phyloP scores from a whole-genome alignment of 2,113 vertebrate species.

The Todiramphus saurophagus region DNA sequence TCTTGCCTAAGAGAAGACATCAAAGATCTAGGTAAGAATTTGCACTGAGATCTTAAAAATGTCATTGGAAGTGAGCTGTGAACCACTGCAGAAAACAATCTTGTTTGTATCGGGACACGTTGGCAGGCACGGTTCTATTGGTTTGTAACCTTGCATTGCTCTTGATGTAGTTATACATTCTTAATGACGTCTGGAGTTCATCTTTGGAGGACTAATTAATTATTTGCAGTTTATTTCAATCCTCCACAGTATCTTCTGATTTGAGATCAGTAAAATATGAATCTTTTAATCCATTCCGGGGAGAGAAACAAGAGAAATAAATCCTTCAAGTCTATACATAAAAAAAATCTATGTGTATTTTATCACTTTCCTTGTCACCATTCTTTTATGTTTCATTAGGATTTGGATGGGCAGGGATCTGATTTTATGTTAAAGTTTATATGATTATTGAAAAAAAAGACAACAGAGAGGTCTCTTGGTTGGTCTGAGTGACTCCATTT shows the following conservation, averaged over 20 bases:
- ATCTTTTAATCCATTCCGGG: not conserved
- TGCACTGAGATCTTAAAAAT: not conserved
- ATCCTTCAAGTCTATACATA: not conserved
- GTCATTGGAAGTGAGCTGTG: not conserved
- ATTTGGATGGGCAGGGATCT: not conserved
- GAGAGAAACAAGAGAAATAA: not conserved
- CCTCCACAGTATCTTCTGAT: not conserved
- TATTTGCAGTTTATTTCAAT: not conserved
- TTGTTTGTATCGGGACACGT: not conserved
- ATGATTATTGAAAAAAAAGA: not conserved
- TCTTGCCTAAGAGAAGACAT: not conserved
- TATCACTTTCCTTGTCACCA: not conserved
- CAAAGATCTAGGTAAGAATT: not conserved
- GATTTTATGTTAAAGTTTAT: not conserved
- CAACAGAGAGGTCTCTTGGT: not conserved
- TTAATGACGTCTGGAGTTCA: not conserved
- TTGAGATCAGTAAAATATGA: not conserved
- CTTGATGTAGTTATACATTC: accelerated
- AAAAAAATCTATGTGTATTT: not conserved
- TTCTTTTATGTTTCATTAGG: not conserved
- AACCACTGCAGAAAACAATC: not conserved
- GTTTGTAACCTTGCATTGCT: not conserved
- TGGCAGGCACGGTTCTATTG: not conserved
- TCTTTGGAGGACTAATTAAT: not conserved
- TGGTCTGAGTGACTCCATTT: not conserved